Evolutionary conservation across 2,113 vertebrate genomes (phyloP).

Genomic region (Chiloscyllium plagiosum): DNA sequence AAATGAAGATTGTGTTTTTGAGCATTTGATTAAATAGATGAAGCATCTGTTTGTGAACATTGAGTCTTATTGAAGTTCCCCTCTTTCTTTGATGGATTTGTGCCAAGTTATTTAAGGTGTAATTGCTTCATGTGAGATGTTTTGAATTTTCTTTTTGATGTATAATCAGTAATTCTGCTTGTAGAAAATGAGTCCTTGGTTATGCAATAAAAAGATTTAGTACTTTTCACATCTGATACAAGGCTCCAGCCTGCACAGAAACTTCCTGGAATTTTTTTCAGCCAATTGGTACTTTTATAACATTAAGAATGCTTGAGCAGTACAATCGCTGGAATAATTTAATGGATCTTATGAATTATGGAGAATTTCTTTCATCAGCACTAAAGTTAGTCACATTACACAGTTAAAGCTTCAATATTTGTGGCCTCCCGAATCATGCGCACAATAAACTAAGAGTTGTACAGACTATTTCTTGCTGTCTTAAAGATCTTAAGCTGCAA

Average conservation of each 20-base stretch:
- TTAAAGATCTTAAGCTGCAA: not conserved
- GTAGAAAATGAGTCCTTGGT: no score
- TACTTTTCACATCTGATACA: not conserved
- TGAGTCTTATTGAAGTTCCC: not conserved
- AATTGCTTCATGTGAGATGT: not conserved
- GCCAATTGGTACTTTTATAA: not conserved
- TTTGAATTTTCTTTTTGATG: not conserved
- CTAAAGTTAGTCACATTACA: not conserved
- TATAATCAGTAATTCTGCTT: not conserved
- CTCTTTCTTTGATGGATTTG: not conserved
- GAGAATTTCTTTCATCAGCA: not conserved
- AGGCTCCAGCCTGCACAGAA: not conserved
- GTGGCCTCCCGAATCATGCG: not conserved
- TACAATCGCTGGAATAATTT: not conserved
- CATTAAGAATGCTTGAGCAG: not conserved
- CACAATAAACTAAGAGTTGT: not conserved
- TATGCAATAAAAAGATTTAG: not conserved
- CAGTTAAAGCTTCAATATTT: not conserved
- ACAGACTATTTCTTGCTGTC: not conserved
- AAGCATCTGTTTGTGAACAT: not conserved
- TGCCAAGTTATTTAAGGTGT: not conserved
- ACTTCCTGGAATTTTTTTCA: not conserved
- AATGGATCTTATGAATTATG: not conserved
- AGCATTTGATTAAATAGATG: not conserved
- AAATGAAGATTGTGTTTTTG: not conserved